Base-by-base conservation (phyloP, 2,888 invertebrate genomes). In the Neoitamus cyanurus region DNA sequence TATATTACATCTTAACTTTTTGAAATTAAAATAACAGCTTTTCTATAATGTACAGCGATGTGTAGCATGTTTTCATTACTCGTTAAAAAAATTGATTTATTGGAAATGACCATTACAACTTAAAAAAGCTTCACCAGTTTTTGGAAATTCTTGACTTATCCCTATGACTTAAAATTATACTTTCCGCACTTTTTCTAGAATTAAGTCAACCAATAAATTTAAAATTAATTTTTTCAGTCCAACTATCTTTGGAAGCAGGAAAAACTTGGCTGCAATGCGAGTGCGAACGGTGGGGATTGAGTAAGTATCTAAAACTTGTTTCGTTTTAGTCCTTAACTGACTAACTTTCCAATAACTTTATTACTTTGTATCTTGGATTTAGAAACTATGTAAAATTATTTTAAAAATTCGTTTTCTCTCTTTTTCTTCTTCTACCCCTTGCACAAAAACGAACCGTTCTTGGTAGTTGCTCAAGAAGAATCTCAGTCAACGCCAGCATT, bases 221-320 rank as follows among this genome's bases (percentile, higher is more conserved):
- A 68, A 68, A 25, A 15, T 31, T 78, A 73, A 58, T 83, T 85
- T 75, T 86, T 92, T 85, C 92, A 97, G 96, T 96, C 90, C 96
- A 97, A 93, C 93, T 96, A 89, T 96, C 97, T 85, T 92, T 97
- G 90, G 97, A 97, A 92, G 96, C 96, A 86, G 97, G 97, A 91
- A 96, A 96, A 92, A 96, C 96, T 87, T 97, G 97, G 97, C 92
- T 97, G 88, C 96, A 96, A 91, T 96, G 95, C 90, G 97, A 97
- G 92, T 96, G 96, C 91, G 96, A 97, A 91, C 94, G 96, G 88
- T 97, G 96, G 97, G 96, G 96, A 88, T 88, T 91, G 89, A 91
- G 91, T 91, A 88, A 90, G 91, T 91, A 86, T 72, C 3, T 28
- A 36, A 3, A 30, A 31, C n/a, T n/a, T 13, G 1, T 20, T 58